phyloP scores from a whole-genome alignment of 1,140 invertebrate species.

The Bradynema listronoti region DNA sequence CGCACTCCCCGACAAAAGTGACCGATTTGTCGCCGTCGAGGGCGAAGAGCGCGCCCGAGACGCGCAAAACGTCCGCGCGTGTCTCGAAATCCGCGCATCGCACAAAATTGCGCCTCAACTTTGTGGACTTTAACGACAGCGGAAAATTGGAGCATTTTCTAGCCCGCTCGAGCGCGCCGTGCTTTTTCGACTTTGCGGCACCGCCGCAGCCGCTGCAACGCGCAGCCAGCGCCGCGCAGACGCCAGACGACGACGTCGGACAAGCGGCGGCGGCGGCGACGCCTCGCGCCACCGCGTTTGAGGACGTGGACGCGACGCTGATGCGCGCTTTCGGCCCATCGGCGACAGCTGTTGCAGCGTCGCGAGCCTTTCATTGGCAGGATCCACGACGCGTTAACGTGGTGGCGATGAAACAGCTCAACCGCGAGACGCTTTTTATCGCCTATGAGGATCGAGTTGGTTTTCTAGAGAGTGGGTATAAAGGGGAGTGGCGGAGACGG shows the following conservation, averaged over 20 bases:
- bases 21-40: too few relatives aligned
- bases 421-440: constrained; percentile 35
- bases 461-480: too few relatives aligned
- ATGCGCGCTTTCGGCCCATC: too few relatives aligned
- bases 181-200: constrained; percentile 23
- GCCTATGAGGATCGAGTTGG: constrained; percentile 37
- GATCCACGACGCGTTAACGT: constrained; percentile 19
- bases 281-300: too few relatives aligned
- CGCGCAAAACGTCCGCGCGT: constrained; percentile 1
- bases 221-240: too few relatives aligned
- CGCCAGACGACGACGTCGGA: too few relatives aligned
- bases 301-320: too few relatives aligned
- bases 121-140: constrained; percentile 38
- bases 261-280: too few relatives aligned
- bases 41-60: too few relatives aligned
- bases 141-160: constrained; percentile 31
- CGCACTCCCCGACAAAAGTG: too few relatives aligned
- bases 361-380: constrained; percentile 12
- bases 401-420: constrained; percentile 31
- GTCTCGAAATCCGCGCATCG: background rate
- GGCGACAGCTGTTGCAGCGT: too few relatives aligned
- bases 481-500: too few relatives aligned
- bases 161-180: constrained; percentile 25
- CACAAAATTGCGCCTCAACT: constrained; percentile 19
- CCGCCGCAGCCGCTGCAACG: constrained; percentile 4